Evolutionary conservation across 1,140 invertebrate genomes (phyloP).

Genomic region (Trichoplusia ni): DNA sequence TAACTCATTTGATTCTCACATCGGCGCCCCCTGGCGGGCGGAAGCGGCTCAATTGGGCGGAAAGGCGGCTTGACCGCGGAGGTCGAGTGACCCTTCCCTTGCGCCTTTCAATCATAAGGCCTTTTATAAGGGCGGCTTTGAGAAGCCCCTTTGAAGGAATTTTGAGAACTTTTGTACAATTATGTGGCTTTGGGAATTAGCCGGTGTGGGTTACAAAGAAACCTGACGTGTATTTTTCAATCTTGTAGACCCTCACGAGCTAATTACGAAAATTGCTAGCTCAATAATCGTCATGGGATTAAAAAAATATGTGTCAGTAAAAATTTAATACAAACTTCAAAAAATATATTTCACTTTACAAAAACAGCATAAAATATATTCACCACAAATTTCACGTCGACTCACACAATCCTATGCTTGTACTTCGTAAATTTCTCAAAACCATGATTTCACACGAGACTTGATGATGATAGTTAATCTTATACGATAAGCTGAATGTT

Average conservation of each 20-base stretch:
- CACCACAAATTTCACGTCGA: constrained; percentile 19
- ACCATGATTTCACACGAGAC: neutral
- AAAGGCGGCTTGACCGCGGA: constrained; percentile 69
- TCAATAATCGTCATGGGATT: neutral
- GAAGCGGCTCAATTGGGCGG: constrained; percentile 70
- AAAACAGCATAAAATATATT: constrained; percentile 21
- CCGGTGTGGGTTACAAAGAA: constrained; percentile 8
- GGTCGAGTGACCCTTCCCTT: constrained; percentile 73
- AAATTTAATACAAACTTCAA: constrained; percentile 25
- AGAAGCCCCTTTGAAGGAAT: constrained; percentile 32
- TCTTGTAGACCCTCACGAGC: too few species aligned
- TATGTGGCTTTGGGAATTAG: constrained; percentile 16
- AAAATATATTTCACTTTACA: constrained; percentile 24
- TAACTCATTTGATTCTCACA: constrained; percentile 48
- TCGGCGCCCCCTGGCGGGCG: constrained; percentile 40
- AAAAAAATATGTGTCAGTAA: neutral
- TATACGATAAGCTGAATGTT: neutral
- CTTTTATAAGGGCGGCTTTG: constrained; percentile 53
- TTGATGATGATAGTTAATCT: constrained; percentile 1
- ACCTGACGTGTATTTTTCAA: neutral
- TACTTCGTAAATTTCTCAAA: neutral
- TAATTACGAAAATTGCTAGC: too few species aligned
- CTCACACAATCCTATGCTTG: constrained; percentile 1
- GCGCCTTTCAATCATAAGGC: constrained; percentile 59
- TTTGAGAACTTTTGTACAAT: constrained; percentile 33